A percentile compares a stretch with the other conserved stretches of the same genome.
Conservation (phyloP, 2,113 vertebrate species). For the Psilopsiagon aurifrons region DNA sequence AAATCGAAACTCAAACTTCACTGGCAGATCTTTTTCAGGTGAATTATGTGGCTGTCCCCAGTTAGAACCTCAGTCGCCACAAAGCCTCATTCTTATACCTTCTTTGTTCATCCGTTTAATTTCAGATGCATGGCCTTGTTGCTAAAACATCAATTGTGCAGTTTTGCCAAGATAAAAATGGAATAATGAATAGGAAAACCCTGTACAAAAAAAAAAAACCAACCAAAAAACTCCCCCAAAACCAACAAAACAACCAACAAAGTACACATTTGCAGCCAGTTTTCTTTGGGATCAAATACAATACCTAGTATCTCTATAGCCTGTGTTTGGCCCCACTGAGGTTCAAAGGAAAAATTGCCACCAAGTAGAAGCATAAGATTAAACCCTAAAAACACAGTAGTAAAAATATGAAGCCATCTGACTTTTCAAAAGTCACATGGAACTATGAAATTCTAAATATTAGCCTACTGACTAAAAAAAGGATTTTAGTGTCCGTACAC, state of each 20-base stretch:
- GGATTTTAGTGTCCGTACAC: rapidly evolving
- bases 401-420: neutral
- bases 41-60: neutral
- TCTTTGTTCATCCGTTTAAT: neutral
- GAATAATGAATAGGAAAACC: neutral
- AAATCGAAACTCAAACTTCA: neutral
- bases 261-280: neutral
- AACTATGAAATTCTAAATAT: neutral
- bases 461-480: neutral
- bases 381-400: neutral
- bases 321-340: neutral
- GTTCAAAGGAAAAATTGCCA: neutral
- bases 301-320: neutral
- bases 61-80: neutral
- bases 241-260: neutral
- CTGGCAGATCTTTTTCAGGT: neutral
- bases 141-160: neutral
- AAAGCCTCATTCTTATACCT: neutral
- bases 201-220: neutral
- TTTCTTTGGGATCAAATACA: neutral
- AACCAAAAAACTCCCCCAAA: neutral
- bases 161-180: neutral
- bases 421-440: neutral
- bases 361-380: neutral
- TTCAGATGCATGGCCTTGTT: neutral